Conservation (phyloP, 2,113 vertebrate genomes). For the Thamnophis sirtalis region DNA sequence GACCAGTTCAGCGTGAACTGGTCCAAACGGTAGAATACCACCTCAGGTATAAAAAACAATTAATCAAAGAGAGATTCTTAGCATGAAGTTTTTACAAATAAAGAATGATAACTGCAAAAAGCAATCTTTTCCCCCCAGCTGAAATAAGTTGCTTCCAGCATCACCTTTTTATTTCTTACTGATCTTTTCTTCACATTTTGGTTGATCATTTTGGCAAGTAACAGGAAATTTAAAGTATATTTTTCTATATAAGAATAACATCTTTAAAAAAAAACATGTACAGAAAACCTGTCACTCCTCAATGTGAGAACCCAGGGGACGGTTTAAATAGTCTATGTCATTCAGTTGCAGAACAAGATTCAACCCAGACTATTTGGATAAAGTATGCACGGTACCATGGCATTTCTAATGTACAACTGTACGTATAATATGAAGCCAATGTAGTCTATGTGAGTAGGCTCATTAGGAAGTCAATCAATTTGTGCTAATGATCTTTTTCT, state of each 20-base stretch:
- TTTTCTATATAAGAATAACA: not conserved
- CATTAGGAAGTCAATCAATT: not conserved
- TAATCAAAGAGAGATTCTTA: constrained; percentile 64
- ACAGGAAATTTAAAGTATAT: not conserved
- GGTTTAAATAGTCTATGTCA: not conserved
- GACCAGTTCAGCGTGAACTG: too few relatives aligned
- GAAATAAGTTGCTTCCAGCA: constrained; percentile 24
- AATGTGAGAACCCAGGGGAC: not conserved
- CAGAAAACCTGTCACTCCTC: not conserved
- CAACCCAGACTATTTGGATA: not conserved
- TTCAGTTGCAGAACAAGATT: not conserved
- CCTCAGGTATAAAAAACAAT: constrained; percentile 35
- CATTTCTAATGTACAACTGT: not conserved
- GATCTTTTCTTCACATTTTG: constrained; percentile 18
- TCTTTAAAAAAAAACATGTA: not conserved
- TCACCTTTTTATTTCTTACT: constrained; percentile 19
- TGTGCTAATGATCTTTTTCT: not conserved
- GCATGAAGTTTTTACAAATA: constrained; percentile 56
- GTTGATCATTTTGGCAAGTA: not conserved
- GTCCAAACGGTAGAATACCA: too few relatives aligned
- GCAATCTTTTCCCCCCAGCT: constrained; percentile 61
- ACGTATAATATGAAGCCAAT: not conserved
- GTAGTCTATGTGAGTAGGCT: not conserved
- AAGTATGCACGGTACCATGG: not conserved
- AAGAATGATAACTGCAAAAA: constrained; percentile 51